Conservation (phyloP, 2,113 vertebrate species). For the Gasterosteus nipponicus region DNA sequence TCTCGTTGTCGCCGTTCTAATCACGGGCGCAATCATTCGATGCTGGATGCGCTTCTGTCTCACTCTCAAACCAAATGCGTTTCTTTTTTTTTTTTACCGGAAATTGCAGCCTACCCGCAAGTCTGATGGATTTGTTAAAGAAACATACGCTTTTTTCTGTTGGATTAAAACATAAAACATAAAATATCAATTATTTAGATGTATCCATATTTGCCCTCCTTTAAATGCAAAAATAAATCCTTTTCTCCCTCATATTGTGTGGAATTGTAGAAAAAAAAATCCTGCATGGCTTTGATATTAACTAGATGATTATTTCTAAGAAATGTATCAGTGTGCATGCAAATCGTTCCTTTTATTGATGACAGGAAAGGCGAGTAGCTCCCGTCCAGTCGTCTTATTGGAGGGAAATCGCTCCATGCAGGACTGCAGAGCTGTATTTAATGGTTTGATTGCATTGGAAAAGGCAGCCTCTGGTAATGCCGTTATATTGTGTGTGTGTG, state of each 20-base stretch:
- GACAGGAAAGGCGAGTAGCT: constrained; percentile 77
- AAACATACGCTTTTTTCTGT: constrained; percentile 43
- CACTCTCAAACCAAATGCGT: constrained; percentile 46
- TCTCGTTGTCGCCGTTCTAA: constrained; percentile 31
- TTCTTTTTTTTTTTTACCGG: not conserved
- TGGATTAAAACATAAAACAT: not conserved
- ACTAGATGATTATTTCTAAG: not conserved
- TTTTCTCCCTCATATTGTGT: not conserved
- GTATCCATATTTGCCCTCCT: not conserved
- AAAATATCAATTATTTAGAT: not conserved
- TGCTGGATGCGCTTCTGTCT: constrained; percentile 38
- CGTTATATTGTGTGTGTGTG: constrained; percentile 37
- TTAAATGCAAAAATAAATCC: not conserved
- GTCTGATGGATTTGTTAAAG: constrained; percentile 49
- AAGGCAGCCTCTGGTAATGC: constrained; percentile 74
- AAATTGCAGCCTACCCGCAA: constrained; percentile 58
- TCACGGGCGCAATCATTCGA: constrained; percentile 53
- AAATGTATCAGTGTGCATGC: constrained; percentile 9
- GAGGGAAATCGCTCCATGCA: constrained; percentile 66
- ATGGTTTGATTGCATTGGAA: constrained; percentile 80
- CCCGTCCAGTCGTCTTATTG: constrained; percentile 70
- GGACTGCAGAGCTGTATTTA: constrained; percentile 67
- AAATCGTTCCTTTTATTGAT: constrained; percentile 68
- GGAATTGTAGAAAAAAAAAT: not conserved
- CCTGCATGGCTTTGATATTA: not conserved